Percentiles rank a stretch among this genome's conserved stretches.
These are phyloP conservation scores for Deilephila elpenor DNA, from an alignment of 2,888 invertebrate species.

Conservation along the genomic window DNA sequence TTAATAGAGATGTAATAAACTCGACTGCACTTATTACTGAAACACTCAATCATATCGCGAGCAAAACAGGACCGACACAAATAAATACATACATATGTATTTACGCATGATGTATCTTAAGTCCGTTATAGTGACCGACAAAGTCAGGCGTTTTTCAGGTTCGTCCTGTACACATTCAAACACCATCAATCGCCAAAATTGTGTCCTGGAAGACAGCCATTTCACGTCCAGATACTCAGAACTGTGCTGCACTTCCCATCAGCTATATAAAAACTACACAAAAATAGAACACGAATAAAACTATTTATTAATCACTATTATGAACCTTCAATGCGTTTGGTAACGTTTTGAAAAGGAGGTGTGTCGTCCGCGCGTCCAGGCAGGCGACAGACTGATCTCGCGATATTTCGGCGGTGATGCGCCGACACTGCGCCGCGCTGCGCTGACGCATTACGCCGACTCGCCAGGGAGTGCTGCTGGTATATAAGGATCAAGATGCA, in stretches of 20 bases:
- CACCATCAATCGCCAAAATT: too few relatives aligned
- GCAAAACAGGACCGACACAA: not conserved
- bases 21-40: not conserved
- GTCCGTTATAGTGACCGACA: too few relatives aligned
- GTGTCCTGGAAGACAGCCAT: too few relatives aligned
- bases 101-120: too few relatives aligned
- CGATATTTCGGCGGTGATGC: not conserved
- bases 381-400: constrained; percentile 1
- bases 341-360: too few relatives aligned
- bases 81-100: too few relatives aligned
- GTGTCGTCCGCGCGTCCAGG: constrained; percentile 15
- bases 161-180: too few relatives aligned
- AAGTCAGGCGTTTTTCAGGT: too few relatives aligned
- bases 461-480: constrained; percentile 37
- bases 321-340: too few relatives aligned
- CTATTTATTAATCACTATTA: not conserved
- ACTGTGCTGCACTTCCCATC: too few relatives aligned
- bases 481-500: constrained; percentile 59
- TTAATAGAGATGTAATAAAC: too few relatives aligned
- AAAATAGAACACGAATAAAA: not conserved
- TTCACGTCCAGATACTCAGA: too few relatives aligned
- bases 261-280: not conserved
- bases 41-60: not conserved
- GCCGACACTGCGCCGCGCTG: constrained; percentile 22
- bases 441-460: constrained; percentile 33